These are phyloP conservation scores for Genyomyrus donnyi DNA, from an alignment of 2,113 vertebrate genomes.

Conservation along the genomic window DNA sequence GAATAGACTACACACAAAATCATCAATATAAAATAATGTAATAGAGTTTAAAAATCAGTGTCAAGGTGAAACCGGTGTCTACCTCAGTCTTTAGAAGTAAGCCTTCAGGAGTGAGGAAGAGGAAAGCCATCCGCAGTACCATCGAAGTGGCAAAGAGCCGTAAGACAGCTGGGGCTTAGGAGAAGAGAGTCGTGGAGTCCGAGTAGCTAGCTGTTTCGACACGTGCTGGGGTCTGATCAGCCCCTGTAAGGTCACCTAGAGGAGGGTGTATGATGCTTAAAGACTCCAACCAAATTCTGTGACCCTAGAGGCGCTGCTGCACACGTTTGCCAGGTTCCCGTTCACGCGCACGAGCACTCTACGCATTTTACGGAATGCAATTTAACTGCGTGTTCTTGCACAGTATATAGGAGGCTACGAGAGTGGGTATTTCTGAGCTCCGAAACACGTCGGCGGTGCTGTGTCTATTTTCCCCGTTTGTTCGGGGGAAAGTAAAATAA, in stretches of 20 bases:
- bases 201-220: not conserved
- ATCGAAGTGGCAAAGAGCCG: not conserved
- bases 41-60: not conserved
- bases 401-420: no score
- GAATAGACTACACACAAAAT: not conserved
- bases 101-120: not conserved
- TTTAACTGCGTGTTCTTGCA: no score
- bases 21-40: not conserved
- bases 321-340: no score
- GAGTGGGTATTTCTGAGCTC: no score
- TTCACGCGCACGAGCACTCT: no score
- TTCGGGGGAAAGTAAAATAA: no score
- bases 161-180: not conserved
- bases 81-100: not conserved
- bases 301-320: no score
- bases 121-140: not conserved
- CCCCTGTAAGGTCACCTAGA: not conserved
- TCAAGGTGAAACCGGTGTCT: not conserved
- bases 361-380: no score
- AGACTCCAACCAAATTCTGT: not conserved
- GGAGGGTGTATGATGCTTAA: not conserved
- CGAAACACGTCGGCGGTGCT: no score
- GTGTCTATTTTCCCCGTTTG: no score
- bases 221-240: not conserved
- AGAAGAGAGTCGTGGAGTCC: not conserved